phyloP scores from a whole-genome alignment of 2,888 invertebrate species.

The Tribolium freemani region DNA sequence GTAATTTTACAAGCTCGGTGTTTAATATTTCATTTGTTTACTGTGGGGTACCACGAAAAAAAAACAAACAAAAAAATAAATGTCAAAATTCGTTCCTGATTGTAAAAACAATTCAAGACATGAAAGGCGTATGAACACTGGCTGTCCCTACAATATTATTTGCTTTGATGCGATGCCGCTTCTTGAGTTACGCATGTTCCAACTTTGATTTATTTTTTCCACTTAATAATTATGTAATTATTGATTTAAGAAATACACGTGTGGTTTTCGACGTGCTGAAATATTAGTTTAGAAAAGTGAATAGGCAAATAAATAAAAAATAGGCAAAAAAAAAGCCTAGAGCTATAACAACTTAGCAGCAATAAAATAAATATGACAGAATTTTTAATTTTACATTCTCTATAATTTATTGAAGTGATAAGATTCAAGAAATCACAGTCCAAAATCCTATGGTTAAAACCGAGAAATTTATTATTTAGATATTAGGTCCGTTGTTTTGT shows the following conservation, averaged over 20 bases:
- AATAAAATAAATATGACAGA: slow-evolving; percentile 1
- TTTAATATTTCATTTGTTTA: too few species aligned
- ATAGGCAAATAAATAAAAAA: neutral
- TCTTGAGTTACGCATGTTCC: slow-evolving; percentile 29
- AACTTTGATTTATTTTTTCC: slow-evolving; percentile 36
- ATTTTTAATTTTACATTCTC: neutral
- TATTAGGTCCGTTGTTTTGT: too few species aligned
- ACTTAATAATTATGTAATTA: slow-evolving; percentile 30
- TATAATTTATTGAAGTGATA: neutral
- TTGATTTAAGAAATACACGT: neutral
- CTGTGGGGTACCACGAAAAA: too few species aligned
- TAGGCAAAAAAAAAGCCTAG: neutral
- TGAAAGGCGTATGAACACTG: slow-evolving; percentile 22
- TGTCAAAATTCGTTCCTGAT: slow-evolving; percentile 17
- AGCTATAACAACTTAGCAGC: neutral
- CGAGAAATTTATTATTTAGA: too few species aligned
- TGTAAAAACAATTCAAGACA: slow-evolving; percentile 15
- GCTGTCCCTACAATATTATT: slow-evolving; percentile 26
- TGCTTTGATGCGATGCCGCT: slow-evolving; percentile 36
- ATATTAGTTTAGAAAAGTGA: neutral
- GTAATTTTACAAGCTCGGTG: too few species aligned
- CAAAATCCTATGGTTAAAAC: neutral
- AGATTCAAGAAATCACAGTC: too few species aligned
- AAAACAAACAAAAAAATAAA: too few species aligned
- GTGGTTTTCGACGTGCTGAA: neutral